A percentile compares a stretch with the other conserved stretches of the same genome.
phyloP scores from a whole-genome alignment of 1,140 invertebrate genomes.

The Drosophila miranda region DNA sequence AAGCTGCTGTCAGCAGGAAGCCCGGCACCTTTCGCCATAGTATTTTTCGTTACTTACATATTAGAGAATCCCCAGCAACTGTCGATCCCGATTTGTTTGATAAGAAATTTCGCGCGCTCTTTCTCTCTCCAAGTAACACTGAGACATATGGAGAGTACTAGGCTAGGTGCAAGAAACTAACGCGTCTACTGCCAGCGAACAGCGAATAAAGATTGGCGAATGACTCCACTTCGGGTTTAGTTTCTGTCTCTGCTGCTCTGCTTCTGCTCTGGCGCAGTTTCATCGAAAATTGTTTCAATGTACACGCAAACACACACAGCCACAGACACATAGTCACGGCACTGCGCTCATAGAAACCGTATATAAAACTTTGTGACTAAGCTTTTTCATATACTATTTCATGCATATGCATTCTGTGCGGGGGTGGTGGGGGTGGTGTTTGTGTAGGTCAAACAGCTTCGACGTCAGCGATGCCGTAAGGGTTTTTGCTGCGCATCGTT shows the following conservation, averaged over 20 bases:
- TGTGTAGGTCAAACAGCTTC: conserved; percentile 73
- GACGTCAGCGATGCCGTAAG: conserved; percentile 22
- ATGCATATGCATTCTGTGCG: conserved; percentile 9
- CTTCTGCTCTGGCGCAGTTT: conserved; percentile 32
- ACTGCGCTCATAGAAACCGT: conserved; percentile 23
- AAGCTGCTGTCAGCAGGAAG: conserved; percentile 21
- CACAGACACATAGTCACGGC: conserved; percentile 6
- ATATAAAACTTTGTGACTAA: conserved; percentile 42
- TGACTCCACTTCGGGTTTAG: conserved; percentile 54
- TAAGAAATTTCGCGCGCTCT: conserved; percentile 19
- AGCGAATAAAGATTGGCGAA: conserved; percentile 77
- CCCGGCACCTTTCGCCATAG: not conserved
- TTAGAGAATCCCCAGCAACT: conserved; percentile 29
- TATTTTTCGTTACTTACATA: conserved; percentile 33
- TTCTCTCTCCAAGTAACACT: conserved; percentile 3
- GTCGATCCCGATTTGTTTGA: conserved; percentile 29
- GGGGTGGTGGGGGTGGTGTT: conserved; percentile 29
- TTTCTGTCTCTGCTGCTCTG: conserved; percentile 25
- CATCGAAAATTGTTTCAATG: conserved; percentile 57
- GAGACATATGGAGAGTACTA: conserved; percentile 4
- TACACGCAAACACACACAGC: conserved; percentile 11
- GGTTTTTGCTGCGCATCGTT: conserved; percentile 22
- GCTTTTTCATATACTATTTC: conserved; percentile 27
- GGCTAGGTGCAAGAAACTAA: conserved; percentile 7
- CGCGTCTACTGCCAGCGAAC: conserved; percentile 76